phyloP scores from a whole-genome alignment of 2,113 vertebrate genomes.

The Scolopax mira region DNA sequence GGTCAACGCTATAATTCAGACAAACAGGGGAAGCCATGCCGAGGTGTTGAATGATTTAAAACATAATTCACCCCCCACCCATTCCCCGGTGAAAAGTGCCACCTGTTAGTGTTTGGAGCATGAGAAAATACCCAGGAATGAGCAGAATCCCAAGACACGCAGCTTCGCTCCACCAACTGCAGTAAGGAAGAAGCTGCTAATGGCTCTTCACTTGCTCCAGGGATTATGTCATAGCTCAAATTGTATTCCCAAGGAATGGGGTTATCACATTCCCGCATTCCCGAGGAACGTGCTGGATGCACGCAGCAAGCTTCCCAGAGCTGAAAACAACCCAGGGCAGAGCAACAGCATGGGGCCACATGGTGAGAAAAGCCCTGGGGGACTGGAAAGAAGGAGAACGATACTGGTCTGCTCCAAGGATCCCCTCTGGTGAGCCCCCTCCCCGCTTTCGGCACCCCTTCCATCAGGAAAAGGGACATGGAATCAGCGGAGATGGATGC shows the following conservation, averaged over 20 bases:
- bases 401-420: not conserved
- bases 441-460: not conserved
- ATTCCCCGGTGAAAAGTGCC: not conserved
- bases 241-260: slow-evolving; percentile 63
- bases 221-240: slow-evolving; percentile 69
- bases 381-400: not conserved
- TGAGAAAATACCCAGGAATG: slow-evolving; percentile 72
- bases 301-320: not conserved
- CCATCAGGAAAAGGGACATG: not conserved
- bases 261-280: slow-evolving; percentile 40
- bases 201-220: slow-evolving; percentile 68
- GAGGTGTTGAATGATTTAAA: slow-evolving; percentile 59
- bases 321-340: not conserved
- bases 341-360: not conserved
- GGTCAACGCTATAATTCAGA: not conserved
- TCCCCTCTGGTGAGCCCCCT: rapidly evolving
- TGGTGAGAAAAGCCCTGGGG: not conserved
- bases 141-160: slow-evolving; percentile 51
- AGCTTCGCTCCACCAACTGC: slow-evolving; percentile 52
- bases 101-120: slow-evolving; percentile 57
- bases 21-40: not conserved
- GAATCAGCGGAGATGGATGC: rapidly evolving
- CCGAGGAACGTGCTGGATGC: slow-evolving; percentile 8
- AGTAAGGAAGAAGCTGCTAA: slow-evolving; percentile 71
- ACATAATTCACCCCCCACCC: not conserved